Percentiles rank a stretch among this genome's conserved stretches.
Conservation (phyloP, 2,113 vertebrate genomes). For the Steatornis caripensis region DNA sequence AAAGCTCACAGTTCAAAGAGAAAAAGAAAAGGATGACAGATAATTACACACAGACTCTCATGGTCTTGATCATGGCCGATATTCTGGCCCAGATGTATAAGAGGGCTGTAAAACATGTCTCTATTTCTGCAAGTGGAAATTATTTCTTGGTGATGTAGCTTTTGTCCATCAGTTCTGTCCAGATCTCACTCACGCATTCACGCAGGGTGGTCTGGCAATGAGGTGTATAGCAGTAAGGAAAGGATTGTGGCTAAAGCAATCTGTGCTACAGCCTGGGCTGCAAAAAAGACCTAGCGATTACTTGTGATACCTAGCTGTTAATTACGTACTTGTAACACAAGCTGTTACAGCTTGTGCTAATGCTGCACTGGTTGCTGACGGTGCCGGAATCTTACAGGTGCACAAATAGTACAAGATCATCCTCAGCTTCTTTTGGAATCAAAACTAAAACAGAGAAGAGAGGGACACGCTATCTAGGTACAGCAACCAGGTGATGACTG, state of each 20-base stretch:
- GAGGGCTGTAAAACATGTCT: not conserved
- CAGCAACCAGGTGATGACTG: not conserved
- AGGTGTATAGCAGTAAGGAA: not conserved
- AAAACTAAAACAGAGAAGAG: not conserved
- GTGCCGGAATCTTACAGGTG: not conserved
- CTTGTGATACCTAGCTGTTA: not conserved
- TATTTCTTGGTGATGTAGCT: not conserved
- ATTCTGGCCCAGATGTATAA: not conserved
- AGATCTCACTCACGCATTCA: not conserved
- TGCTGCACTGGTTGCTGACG: not conserved
- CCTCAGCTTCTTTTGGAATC: not conserved
- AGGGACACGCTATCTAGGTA: not conserved
- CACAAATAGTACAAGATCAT: not conserved
- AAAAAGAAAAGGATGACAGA: not conserved
- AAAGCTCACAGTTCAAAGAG: not conserved
- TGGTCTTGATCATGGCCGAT: not conserved
- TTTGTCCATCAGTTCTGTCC: not conserved
- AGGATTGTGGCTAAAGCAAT: not conserved
- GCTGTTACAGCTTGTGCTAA: not conserved
- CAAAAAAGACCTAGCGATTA: not conserved
- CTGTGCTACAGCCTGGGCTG: not conserved
- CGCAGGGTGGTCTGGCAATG: not conserved
- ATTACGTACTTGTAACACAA: too few species aligned
- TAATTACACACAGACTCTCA: not conserved
- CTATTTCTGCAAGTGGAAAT: not conserved